A percentile compares a stretch with the other conserved stretches of the same genome.
Conservation (phyloP, 2,113 vertebrate species). For the Tachysurus fulvidraco region DNA sequence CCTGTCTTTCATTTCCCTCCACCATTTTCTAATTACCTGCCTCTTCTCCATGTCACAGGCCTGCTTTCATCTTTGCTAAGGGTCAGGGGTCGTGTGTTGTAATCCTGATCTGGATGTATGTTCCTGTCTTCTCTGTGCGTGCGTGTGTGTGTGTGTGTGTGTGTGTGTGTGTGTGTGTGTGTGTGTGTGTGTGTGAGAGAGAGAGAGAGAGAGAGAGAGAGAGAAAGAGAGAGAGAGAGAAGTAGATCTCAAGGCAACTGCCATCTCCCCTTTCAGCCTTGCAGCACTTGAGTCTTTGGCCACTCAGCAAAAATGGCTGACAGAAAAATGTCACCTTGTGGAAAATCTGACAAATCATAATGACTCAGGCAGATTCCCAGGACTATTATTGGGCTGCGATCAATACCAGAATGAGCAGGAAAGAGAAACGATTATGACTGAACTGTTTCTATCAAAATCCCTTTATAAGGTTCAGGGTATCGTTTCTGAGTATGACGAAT, state of each 20-base stretch:
- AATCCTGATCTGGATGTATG: conserved; percentile 34
- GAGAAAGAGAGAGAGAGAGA: not conserved
- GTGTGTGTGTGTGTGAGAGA: conserved; percentile 21
- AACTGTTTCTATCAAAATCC: not conserved
- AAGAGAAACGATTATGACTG: not conserved
- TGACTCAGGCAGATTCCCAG: conserved; percentile 23
- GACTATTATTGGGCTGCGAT: not conserved
- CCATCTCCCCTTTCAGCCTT: conserved; percentile 15
- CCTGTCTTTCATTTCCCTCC: not conserved
- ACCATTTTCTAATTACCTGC: conserved; percentile 33
- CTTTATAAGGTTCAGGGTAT: not conserved
- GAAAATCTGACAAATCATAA: conserved; percentile 27
- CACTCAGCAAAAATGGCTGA: conserved; percentile 41
- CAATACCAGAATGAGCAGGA: not conserved
- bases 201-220: conserved; percentile 12
- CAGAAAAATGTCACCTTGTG: conserved; percentile 30
- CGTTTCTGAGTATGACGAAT: not conserved
- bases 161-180: conserved; percentile 9
- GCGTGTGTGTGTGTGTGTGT: conserved; percentile 17
- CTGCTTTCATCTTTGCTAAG: conserved; percentile 48
- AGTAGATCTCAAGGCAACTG: not conserved
- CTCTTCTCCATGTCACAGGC: conserved; percentile 21
- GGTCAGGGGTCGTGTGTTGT: conserved; percentile 49
- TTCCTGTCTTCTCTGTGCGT: not conserved
- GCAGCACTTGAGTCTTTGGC: conserved; percentile 15